These are phyloP conservation scores for Lepus europaeus DNA, from an alignment of 2,113 vertebrate species.

Conservation along the genomic window DNA sequence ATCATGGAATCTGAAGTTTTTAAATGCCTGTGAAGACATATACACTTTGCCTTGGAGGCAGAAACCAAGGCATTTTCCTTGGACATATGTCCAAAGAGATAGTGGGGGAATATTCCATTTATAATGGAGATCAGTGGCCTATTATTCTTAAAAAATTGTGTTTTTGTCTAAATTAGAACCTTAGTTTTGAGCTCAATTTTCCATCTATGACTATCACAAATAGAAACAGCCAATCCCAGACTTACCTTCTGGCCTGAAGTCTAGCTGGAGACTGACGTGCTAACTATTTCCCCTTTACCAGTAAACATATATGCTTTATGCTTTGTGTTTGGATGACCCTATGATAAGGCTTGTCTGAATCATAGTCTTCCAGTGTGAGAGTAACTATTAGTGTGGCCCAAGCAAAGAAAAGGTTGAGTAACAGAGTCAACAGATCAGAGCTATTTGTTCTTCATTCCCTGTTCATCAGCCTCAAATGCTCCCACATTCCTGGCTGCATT, in stretches of 20 bases:
- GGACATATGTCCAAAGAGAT: neutral
- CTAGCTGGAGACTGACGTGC: neutral
- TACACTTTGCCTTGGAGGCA: neutral
- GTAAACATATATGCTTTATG: neutral
- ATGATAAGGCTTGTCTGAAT: neutral
- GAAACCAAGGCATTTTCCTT: neutral
- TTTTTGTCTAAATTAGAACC: neutral
- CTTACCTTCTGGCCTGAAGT: neutral
- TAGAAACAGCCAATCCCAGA: neutral
- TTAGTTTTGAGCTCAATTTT: neutral
- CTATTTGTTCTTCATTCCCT: neutral
- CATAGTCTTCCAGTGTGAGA: neutral
- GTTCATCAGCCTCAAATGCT: neutral
- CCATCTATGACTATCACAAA: neutral
- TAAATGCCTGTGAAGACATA: neutral
- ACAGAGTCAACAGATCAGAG: neutral
- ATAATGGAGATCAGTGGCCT: neutral
- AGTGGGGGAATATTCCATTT: neutral
- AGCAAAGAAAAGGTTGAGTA: neutral
- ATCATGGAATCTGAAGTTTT: neutral
- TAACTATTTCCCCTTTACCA: neutral
- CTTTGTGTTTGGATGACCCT: neutral
- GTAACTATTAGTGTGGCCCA: neutral
- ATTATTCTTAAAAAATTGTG: slow-evolving; percentile 3
- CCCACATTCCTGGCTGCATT: neutral